A percentile compares a stretch with the other conserved stretches of the same genome.
Evolutionary conservation across 2,113 vertebrate species (phyloP).

Genomic region (Petrocephalus microphthalmus): DNA sequence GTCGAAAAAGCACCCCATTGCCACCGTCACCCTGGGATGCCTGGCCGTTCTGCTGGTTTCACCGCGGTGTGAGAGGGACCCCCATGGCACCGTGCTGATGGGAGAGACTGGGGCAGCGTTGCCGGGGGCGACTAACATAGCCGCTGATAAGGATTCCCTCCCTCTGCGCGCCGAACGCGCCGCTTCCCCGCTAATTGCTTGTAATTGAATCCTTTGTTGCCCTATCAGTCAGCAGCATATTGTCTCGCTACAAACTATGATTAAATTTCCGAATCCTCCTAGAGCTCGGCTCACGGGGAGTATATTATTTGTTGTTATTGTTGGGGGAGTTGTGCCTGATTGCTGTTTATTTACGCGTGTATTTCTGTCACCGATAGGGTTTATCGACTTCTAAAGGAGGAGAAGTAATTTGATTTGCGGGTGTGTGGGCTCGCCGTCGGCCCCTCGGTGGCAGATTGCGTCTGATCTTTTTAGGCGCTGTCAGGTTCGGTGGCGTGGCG

Average conservation of each 20-base stretch:
- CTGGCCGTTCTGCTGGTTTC: slow-evolving; percentile 32
- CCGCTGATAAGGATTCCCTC: slow-evolving; percentile 29
- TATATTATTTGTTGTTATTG: slow-evolving; percentile 17
- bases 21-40: slow-evolving; percentile 21
- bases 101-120: slow-evolving; percentile 31
- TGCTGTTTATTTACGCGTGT: slow-evolving; percentile 14
- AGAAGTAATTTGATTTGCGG: slow-evolving; percentile 11
- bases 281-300: slow-evolving; percentile 2
- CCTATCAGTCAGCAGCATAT: slow-evolving; percentile 31
- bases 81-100: slow-evolving; percentile 33
- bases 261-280: slow-evolving; percentile 20
- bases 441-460: background rate
- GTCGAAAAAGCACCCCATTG: slow-evolving; percentile 25
- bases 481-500: background rate
- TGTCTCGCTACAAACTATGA: slow-evolving; percentile 9
- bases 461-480: slow-evolving; percentile 15
- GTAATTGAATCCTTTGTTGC: slow-evolving; percentile 36
- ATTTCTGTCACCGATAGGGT: slow-evolving; percentile 13
- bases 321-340: slow-evolving; percentile 17
- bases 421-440: background rate
- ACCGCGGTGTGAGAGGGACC: slow-evolving; percentile 27
- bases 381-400: slow-evolving; percentile 12
- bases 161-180: slow-evolving; percentile 32
- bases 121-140: slow-evolving; percentile 22
- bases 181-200: slow-evolving; percentile 41